Evolutionary conservation across 2,797 vertebrate genomes (phyloP).

Genomic region (Microchirus variegatus): DNA sequence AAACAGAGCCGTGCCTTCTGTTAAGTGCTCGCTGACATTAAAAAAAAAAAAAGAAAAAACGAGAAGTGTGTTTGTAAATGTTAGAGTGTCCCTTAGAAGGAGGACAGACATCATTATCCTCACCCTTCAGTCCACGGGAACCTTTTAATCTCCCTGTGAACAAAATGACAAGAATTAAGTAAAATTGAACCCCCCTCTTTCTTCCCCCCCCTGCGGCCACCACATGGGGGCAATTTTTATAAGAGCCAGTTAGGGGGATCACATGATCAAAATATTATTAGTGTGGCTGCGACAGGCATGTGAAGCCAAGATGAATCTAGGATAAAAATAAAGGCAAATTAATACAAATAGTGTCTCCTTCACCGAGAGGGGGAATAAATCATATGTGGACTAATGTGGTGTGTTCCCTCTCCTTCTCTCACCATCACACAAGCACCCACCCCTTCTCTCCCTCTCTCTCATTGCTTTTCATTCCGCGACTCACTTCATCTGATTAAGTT

Average conservation of each 20-base stretch:
- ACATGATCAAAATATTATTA: constrained; percentile 77
- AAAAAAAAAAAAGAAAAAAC: constrained; percentile 17
- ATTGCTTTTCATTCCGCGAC: constrained; percentile 38
- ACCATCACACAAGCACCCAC: constrained; percentile 17
- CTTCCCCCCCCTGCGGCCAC: constrained; percentile 53
- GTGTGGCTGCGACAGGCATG: constrained; percentile 69
- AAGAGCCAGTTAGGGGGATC: constrained; percentile 77
- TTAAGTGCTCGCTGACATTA: constrained; percentile 39
- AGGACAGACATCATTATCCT: constrained; percentile 82
- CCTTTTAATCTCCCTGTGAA: constrained; percentile 61
- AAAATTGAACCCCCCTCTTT: constrained; percentile 10
- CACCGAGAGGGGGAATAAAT: constrained; percentile 78
- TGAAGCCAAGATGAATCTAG: constrained; percentile 75
- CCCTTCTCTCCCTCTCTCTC: constrained; percentile 11
- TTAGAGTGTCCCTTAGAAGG: constrained; percentile 55
- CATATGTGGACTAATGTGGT: constrained; percentile 77
- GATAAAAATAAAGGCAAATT: constrained; percentile 82
- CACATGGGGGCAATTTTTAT: constrained; percentile 78
- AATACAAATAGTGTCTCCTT: constrained; percentile 83
- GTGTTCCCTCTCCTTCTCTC: constrained; percentile 31
- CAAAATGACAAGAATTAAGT: constrained; percentile 33
- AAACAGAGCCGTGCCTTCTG: constrained; percentile 44
- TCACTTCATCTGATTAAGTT: constrained; percentile 71
- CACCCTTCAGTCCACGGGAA: constrained; percentile 66
- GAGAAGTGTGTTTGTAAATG: constrained; percentile 2